A percentile compares a stretch with the other conserved stretches of the same genome.
These are phyloP conservation scores for Moxostoma hubbsi DNA, from an alignment of 2,797 vertebrate species.

Conservation along the genomic window DNA sequence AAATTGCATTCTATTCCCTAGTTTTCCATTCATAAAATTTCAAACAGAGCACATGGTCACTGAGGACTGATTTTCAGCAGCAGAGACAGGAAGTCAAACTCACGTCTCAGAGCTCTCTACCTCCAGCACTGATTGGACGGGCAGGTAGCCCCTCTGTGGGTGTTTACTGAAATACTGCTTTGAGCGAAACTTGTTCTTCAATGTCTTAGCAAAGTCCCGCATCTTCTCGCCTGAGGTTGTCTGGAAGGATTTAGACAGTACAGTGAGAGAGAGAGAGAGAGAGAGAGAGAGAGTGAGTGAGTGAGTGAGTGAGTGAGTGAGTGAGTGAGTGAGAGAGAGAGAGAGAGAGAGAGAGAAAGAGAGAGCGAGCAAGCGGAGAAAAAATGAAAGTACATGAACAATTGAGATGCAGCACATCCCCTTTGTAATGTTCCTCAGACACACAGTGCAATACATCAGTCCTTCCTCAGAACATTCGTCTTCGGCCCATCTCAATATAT, in stretches of 20 bases:
- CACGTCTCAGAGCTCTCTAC: constrained; percentile 90
- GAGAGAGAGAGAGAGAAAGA: neutral
- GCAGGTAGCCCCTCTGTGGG: constrained; percentile 95
- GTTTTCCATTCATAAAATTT: constrained; percentile 5
- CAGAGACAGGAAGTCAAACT: constrained; percentile 68
- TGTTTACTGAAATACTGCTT: constrained; percentile 99
- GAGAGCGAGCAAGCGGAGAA: constrained; percentile 22
- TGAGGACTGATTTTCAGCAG: constrained; percentile 10
- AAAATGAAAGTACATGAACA: constrained; percentile 15
- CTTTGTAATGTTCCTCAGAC: constrained; percentile 35
- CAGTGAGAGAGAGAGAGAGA: constrained; percentile 23
- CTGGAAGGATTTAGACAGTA: constrained; percentile 67
- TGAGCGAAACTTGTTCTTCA: constrained; percentile 98
- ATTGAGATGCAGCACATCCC: constrained; percentile 23
- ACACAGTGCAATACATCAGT: constrained; percentile 20
- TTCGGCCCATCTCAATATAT: constrained; percentile 28
- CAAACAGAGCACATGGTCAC: neutral
- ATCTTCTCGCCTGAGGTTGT: constrained; percentile 97
- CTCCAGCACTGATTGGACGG: constrained; percentile 95
- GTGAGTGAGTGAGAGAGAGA: no score
- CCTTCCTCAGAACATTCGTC: constrained; percentile 31
- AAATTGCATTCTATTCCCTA: neutral
- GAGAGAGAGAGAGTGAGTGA: constrained; percentile 5
- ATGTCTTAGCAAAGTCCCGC: constrained; percentile 96
- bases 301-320: neutral